Base-by-base conservation (phyloP, 2,888 invertebrate species). In the Epirrhoe tristata region DNA sequence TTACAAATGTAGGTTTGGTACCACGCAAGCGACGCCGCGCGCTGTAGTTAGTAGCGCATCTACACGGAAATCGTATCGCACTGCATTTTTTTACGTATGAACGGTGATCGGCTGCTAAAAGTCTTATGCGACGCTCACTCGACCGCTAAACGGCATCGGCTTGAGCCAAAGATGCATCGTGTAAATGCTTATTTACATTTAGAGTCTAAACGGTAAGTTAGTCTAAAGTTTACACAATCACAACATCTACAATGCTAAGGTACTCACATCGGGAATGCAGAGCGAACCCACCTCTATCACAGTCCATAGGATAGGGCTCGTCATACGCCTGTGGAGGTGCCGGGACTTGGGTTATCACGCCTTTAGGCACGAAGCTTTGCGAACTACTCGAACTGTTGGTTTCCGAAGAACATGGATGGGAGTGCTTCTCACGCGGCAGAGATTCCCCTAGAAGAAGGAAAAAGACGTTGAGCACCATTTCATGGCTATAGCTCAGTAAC, bases 301-400 rank as follows among this genome's bases (percentile, higher is more conserved):
- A 91, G 1, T 93, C 91, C 89, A 91, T 89, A 5, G 83, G 67
- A 69, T 86, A 91, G 5, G 78, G 73, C 0, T 87, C 86, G 1
- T 88, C 88, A 65, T 84, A 89, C 50, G 74, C 61, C 16, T 87
- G 85, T 0, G 87, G 85, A 32, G 85, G 82, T 32, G 88, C 83
- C 57, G 78, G 93, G 31, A 75, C 77, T 71, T 81, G 77, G 66
- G 84, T 71, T 17, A 90, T 89, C 24, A 88, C 86, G 31, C 81
- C 78, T 75, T 86, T 86, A 63, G 76, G 61, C 10, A 67, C 75
- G 79, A 84, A 91, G 5, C 89, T 83, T 34, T 86, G 87, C 0
- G 90, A 91, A 58, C 94, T 94, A 78, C 94, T 90, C 0, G 95
- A 95, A 65, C 94, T 94, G 1, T 93, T 83, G 0, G 94, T 94